A percentile compares a stretch with the other conserved stretches of the same genome.
Evolutionary conservation across 2,888 invertebrate species (phyloP).

Genomic region (Hyppa rectilinea): DNA sequence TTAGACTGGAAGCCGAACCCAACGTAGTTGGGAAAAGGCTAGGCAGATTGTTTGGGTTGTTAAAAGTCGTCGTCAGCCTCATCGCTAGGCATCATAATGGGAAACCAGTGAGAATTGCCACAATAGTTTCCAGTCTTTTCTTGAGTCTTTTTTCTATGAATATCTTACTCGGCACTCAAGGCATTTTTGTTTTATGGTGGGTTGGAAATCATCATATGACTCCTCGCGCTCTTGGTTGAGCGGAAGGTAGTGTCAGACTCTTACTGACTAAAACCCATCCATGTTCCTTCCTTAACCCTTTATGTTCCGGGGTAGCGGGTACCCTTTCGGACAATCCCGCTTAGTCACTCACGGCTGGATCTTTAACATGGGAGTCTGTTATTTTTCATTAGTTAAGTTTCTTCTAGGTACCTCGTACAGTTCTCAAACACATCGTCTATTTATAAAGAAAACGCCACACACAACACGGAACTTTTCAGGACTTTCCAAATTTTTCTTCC

Average conservation of each 20-base stretch:
- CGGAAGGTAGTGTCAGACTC: too few species aligned
- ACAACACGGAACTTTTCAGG: constrained; percentile 30
- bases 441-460: constrained; percentile 39
- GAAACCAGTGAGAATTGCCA: background rate
- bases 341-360: background rate
- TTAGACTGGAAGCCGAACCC: too few species aligned
- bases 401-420: constrained; percentile 19
- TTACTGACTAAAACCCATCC: too few species aligned
- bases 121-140: too few species aligned
- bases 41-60: background rate
- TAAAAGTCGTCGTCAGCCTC: background rate
- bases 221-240: too few species aligned
- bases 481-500: constrained; percentile 5
- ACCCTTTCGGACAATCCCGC: too few species aligned
- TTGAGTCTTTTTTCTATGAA: background rate
- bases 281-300: too few species aligned
- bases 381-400: background rate
- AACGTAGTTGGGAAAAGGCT: too few species aligned
- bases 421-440: background rate
- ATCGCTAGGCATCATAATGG: background rate
- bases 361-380: background rate
- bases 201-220: too few species aligned
- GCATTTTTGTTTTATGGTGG: too few species aligned
- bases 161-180: background rate
- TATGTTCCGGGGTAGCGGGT: too few species aligned